Conservation (phyloP, 2,113 vertebrate species). For the Phalacrocorax carbo region DNA sequence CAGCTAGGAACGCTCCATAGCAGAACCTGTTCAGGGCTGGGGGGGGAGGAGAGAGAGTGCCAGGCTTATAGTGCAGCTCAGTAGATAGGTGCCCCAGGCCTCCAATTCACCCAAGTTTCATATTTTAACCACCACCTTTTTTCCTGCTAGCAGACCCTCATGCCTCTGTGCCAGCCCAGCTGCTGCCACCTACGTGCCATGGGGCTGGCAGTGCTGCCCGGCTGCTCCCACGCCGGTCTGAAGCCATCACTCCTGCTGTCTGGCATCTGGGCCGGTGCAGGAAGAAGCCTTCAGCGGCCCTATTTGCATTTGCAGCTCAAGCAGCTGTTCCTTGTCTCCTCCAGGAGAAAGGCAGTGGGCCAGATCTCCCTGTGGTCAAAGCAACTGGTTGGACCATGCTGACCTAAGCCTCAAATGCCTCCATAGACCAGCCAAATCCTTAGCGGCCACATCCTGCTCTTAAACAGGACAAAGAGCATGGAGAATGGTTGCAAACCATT, state of each 20-base stretch:
- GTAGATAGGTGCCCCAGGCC: not conserved
- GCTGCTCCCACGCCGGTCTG: not conserved
- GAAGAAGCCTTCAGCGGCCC: not conserved
- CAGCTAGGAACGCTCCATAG: not conserved
- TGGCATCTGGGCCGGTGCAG: fast-evolving
- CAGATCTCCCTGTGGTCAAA: not conserved
- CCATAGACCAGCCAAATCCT: not conserved
- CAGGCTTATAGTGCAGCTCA: not conserved
- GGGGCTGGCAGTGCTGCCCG: not conserved
- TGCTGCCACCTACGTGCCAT: not conserved
- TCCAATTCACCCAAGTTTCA: not conserved
- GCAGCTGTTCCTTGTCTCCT: not conserved
- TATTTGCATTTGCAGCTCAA: not conserved
- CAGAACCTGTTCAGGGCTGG: not conserved
- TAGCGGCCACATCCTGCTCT: not conserved
- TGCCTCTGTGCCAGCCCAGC: not conserved
- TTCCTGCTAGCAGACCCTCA: not conserved
- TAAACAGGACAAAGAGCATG: not conserved
- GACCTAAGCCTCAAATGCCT: not conserved
- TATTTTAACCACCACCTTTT: not conserved
- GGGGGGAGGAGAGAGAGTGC: not conserved
- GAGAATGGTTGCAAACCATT: not conserved
- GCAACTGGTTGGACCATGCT: not conserved
- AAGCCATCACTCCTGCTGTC: not conserved
- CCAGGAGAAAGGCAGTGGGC: not conserved